Base-by-base conservation (phyloP, 2,113 vertebrate genomes). In the Lepisosteus oculatus region DNA sequence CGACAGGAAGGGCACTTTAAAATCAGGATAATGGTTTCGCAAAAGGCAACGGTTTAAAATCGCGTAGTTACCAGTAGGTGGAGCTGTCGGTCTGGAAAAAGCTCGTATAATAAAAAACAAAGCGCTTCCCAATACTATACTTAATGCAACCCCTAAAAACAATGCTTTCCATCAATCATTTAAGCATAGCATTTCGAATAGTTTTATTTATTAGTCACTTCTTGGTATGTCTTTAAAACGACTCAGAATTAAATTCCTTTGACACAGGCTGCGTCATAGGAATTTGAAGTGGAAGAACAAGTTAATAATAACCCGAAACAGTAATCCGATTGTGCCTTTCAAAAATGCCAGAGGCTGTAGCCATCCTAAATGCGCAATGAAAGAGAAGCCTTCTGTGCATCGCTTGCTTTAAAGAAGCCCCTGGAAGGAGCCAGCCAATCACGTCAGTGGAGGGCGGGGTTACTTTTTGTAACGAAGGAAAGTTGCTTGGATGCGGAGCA, bases 401-500 rank as follows among this genome's bases (percentile, higher is more conserved):
- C 55, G 15, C 51, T 3, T 47, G 5, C 15, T 43, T 47, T 59
- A 56, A 11, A 63, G 44, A 72, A 55, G 59, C 63, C 65, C 55
- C 62, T 67, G 65, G n/a, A 45, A 29, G 55, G 55, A 73, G 73
- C 3, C 65, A 69, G 71, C 88, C 85, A 89, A 87, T 89, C 84
- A 74, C 29, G 65, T 57, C 69, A 75, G 65, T 75, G 56, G 78
- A 67, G 74, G 85, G 85, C 71, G 84, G 79, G 14, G 83, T 77
- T 72, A 74, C 42, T 59, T 59, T n/a, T 59, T 51, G 5, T 17
- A 47, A 45, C 74, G 65, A 6, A 79, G 73, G 77, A 85, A 89
- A 89, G 84, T 91, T 89, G 73, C 84, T 42, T 68, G 76, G 78
- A 80, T 65, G 79, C 84, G 61, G 54, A 61, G 69, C 14, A 73